Base-by-base conservation (phyloP, 2,888 invertebrate genomes). In the Dendrolimus pini region DNA sequence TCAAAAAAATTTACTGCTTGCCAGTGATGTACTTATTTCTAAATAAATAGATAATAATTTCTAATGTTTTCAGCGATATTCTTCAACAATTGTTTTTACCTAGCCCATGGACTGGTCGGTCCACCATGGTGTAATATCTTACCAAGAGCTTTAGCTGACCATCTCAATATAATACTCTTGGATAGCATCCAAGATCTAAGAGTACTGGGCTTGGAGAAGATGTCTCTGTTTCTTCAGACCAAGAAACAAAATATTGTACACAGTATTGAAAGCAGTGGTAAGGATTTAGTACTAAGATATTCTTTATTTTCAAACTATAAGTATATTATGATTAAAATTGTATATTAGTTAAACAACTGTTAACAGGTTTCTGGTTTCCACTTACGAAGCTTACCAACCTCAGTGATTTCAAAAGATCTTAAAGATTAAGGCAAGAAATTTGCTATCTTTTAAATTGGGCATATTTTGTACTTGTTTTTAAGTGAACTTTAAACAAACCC, bases 41-140 rank as follows among this genome's bases (percentile, higher is more conserved):
- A 30, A 30, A 30, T 30, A 6, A 30, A 30, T 30, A 3, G 18
- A 30, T 30, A 30, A 30, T 30, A 30, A 30, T 54, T 54, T 9
- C 6, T 56, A n/a, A 13, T 52, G 10, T 55, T 18, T 74, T 18
- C 78, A 91, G 91, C 88, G 18, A 63, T 91, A 58, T 91, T 89
- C 72, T 91, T 91, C 82, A 91, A 91, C 72, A 91, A 91, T 71
- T 90, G 91, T 66, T 89, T 85, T 74, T 91, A 90, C 71, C 65
- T 91, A 54, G 85, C 91, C 0, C 91, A 91, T 56, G 82, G 90
- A 6, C 68, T 91, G n/a, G 71, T 91, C 0, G 91, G 91, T 0
- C 89, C 89, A n/a, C 90, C 91, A 0, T 91, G 91, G 91, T 78
- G 77, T 63, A 75, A 67, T 59, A 77, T 72, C 1, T 69, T 89